These are phyloP conservation scores for Porites evermanni DNA, from an alignment of 92 coral and sea anemone genomes.

Conservation along the genomic window DNA sequence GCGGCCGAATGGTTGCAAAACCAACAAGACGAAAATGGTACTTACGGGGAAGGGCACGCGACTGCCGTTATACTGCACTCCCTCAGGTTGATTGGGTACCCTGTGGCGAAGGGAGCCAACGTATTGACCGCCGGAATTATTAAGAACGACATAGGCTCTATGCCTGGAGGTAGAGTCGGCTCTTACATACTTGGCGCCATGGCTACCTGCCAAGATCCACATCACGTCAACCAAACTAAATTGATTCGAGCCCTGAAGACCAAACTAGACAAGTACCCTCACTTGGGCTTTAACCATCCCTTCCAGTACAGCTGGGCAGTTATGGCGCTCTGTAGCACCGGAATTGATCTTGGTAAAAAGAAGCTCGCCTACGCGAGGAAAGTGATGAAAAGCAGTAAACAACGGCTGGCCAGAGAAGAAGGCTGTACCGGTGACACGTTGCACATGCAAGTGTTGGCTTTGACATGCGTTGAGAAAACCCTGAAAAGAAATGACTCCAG, in stretches of 20 bases:
- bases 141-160: slow-evolving; percentile 35
- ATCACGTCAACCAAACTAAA: slow-evolving; percentile 54
- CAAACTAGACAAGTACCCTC: slow-evolving; percentile 57
- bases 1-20: slow-evolving; percentile 83
- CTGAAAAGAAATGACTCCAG: not conserved
- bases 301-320: slow-evolving; percentile 77
- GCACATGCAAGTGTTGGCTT: slow-evolving; percentile 67
- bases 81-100: slow-evolving; percentile 64
- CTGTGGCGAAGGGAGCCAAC: slow-evolving; percentile 57
- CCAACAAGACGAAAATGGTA: slow-evolving; percentile 42
- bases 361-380: slow-evolving; percentile 3
- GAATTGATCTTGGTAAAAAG: slow-evolving; percentile 22
- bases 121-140: slow-evolving; percentile 52
- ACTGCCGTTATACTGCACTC: slow-evolving; percentile 55
- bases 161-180: slow-evolving; percentile 69
- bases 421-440: slow-evolving; percentile 52
- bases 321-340: slow-evolving; percentile 79
- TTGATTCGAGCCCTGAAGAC: slow-evolving; percentile 49
- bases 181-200: slow-evolving; percentile 66
- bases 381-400: slow-evolving; percentile 3
- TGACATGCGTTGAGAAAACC: slow-evolving; percentile 57
- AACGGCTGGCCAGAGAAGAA: not conserved
- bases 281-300: slow-evolving; percentile 58
- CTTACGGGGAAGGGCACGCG: slow-evolving; percentile 12
- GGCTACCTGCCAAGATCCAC: slow-evolving; percentile 74